Base-by-base conservation (phyloP, 1,140 invertebrate species). In the Panagrolaimus sp. region DNA sequence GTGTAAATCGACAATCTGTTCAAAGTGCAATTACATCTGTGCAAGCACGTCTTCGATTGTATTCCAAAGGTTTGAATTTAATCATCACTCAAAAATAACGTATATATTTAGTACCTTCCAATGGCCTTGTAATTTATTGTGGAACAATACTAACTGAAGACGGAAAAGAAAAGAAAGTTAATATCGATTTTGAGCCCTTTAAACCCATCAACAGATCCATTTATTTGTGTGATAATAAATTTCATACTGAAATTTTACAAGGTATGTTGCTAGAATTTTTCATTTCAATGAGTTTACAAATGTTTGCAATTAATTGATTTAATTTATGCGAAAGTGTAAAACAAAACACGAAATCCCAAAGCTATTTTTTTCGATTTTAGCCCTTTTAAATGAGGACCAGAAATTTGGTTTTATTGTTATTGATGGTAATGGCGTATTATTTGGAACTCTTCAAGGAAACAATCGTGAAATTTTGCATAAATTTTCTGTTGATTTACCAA, bases 361-460 rank as follows among this genome's bases (percentile, higher is more conserved):
- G n/a, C n/a, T n/a, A 38, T 38, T 7, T 38, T 38, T 38, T 38
- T n/a, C n/a, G n/a, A 86, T 98, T 66, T 94, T 93, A 43, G 96
- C 95, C 10, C 87, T 99, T 64, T 87, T 99, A 65, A 94, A 94
- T 43, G 96, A 99, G 85, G 96, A 99, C 84, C 98, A 96, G 84
- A 98, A 97, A 87, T 99, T 99, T 86, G 96, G 96, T 52, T 99
- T 99, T 83, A 98, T 99, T 83, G 92, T 99, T 26, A 98, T 99
- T 95, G 96, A 99, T 86, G 96, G 96, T 89, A 99, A 98, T 84
- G 96, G 96, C 62, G 93, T 94, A 21, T 86, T 99, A 44, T 99
- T 99, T 86, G 96, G 96, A 83, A 98, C 96, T 6, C 87, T 99
- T 15, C 94, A 96, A 82, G 90, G 90, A 67, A 92, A 93, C 79